Evolutionary conservation across 2,797 vertebrate genomes (phyloP), one percentile per base, ranked within the genome.

Genomic region (Catharus ustulatus): DNA sequence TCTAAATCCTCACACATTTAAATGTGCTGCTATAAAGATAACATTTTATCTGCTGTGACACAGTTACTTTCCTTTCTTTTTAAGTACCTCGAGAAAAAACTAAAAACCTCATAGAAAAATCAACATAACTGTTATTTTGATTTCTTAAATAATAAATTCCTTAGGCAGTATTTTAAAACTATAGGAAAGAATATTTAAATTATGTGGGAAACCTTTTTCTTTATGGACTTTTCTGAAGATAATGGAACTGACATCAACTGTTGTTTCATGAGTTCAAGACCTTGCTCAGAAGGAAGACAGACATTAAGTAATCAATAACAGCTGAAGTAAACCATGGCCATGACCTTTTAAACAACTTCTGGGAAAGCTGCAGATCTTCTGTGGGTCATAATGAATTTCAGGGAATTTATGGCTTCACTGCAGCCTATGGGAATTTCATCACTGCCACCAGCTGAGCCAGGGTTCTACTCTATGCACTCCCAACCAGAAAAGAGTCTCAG

Each of bases 181-280:
- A 26, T 14, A 61, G 38, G 27, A 77, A 45, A 84, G 46, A 61
- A 78, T 45, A 73, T 81, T 57, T 87, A 77, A 77, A 48, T 87
- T 71, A 83, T 40, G 46, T 16, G 38, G 57, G 58, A 90, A 96
- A 64, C 23, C 3, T 24, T 74, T 95, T 75, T 88, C 40, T 57
- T 80, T 13, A 84, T 34, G 46, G 55, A 62, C 42, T 77, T 76
- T 77, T 74, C 62, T 85, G 38, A 62, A 68, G 38, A 91, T 71
- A 93, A 83, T 63, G 49, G 54, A 87, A 74, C 38, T 91, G 82
- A 91, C 2, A 16, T 71, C 82, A 87, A n/a, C 72, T 85, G 82
- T 77, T 94, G 46, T 90, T 92, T 92, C 61, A 66, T 1, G 21
- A 95, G 79, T 91, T 93, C 87, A 93, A 89, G 76, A 82, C 82